Percentiles rank a stretch among this genome's conserved stretches.
Evolutionary conservation across 2,113 vertebrate genomes (phyloP).

Genomic region (Nematolebias whitei): DNA sequence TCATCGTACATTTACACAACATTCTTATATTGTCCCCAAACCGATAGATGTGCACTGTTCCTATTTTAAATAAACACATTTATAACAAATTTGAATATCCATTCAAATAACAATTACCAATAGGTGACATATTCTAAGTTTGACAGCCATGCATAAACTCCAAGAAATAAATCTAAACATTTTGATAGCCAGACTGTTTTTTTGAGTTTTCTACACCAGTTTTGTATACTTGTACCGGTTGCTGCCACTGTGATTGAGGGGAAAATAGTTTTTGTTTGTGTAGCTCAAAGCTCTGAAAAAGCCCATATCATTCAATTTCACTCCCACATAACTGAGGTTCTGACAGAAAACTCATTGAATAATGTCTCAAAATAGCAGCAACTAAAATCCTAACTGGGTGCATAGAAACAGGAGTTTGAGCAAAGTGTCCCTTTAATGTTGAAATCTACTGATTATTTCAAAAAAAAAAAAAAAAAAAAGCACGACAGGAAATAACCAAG

Average conservation of each 20-base stretch:
- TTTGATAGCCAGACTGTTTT: neutral
- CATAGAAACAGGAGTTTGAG: neutral
- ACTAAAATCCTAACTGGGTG: slow-evolving; percentile 15
- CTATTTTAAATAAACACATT: too few relatives aligned
- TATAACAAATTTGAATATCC: too few relatives aligned
- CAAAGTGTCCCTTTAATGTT: neutral
- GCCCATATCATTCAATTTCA: slow-evolving; percentile 44
- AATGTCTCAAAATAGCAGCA: slow-evolving; percentile 13
- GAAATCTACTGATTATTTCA: slow-evolving; percentile 17
- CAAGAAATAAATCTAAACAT: slow-evolving; percentile 1
- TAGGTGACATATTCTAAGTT: too few relatives aligned
- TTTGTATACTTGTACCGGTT: neutral
- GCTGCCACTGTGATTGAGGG: slow-evolving; percentile 6
- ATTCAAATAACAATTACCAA: too few relatives aligned
- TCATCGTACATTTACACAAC: too few relatives aligned
- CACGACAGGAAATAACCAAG: slow-evolving; percentile 1
- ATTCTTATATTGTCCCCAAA: too few relatives aligned
- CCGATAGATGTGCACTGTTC: too few relatives aligned
- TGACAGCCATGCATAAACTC: neutral
- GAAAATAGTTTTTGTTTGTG: slow-evolving; percentile 29
- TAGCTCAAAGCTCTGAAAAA: slow-evolving; percentile 21
- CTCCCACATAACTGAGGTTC: slow-evolving; percentile 7
- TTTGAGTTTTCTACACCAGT: neutral
- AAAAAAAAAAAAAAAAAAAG: neutral
- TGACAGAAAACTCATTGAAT: slow-evolving; percentile 3